Percentiles rank a stretch among this genome's conserved stretches.
Evolutionary conservation across 2,113 vertebrate genomes (phyloP).

Genomic region (Callithrix jacchus): DNA sequence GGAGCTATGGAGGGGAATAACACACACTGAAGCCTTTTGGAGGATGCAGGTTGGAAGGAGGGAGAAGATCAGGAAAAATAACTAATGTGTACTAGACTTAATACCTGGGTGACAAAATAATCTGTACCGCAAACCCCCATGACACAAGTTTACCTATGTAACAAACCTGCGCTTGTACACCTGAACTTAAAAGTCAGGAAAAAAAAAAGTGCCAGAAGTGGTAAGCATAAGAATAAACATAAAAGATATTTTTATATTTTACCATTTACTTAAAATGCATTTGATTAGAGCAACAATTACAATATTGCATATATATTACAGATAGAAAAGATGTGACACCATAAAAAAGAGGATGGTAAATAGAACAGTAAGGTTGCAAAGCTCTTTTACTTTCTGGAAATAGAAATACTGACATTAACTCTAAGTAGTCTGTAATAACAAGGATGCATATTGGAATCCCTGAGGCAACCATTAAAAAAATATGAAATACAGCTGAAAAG

Average conservation of each 20-base stretch:
- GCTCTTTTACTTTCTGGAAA: not conserved
- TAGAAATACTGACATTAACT: not conserved
- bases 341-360: not conserved
- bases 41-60: too few species aligned
- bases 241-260: not conserved
- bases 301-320: not conserved
- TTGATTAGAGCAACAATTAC: not conserved
- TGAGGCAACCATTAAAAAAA: not conserved
- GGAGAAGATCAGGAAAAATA: too few species aligned
- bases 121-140: too few species aligned
- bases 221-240: not conserved
- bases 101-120: too few species aligned
- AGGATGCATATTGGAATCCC: not conserved
- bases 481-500: conserved; percentile 38
- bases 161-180: too few species aligned
- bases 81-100: too few species aligned
- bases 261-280: not conserved
- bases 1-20: too few species aligned
- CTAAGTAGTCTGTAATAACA: not conserved
- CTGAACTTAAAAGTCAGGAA: too few species aligned
- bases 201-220: not conserved
- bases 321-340: not conserved
- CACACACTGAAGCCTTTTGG: too few species aligned
- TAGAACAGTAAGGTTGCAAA: not conserved
- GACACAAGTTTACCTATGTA: too few species aligned